Evolutionary conservation across 2,113 vertebrate genomes (phyloP).

Genomic region (Perognathus longimembris): DNA sequence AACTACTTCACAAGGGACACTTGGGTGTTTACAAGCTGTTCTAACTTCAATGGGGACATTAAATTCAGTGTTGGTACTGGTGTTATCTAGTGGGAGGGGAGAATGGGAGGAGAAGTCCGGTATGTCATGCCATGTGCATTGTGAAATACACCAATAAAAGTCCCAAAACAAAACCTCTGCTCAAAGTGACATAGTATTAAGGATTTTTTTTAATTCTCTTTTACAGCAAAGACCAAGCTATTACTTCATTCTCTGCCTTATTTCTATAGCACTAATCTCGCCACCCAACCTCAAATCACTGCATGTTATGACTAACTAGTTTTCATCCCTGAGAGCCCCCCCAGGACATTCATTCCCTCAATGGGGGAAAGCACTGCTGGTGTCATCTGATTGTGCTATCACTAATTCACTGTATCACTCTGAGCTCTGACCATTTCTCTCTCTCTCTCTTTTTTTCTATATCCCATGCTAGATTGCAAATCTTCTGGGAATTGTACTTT

Average conservation of each 20-base stretch:
- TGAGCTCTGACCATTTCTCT: background rate
- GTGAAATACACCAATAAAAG: background rate
- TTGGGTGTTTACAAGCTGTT: background rate
- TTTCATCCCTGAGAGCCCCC: background rate
- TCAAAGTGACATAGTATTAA: background rate
- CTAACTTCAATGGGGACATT: background rate
- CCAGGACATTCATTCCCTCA: background rate
- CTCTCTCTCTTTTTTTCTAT: background rate
- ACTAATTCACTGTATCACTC: background rate
- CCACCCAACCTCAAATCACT: background rate
- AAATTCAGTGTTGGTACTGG: background rate
- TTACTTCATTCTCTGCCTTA: background rate
- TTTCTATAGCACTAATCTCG: background rate
- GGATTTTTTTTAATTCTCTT: background rate
- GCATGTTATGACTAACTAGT: background rate
- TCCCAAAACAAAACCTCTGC: background rate
- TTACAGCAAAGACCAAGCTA: background rate
- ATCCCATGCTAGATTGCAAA: background rate
- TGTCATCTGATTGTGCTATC: background rate
- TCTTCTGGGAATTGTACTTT: background rate
- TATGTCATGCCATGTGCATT: background rate
- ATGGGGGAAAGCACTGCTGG: background rate
- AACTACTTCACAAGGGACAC: background rate
- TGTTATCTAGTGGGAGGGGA: background rate
- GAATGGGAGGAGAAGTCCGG: too few species aligned